These are phyloP conservation scores for Nephrotoma flavescens DNA, from an alignment of 2,888 invertebrate genomes.

Conservation along the genomic window DNA sequence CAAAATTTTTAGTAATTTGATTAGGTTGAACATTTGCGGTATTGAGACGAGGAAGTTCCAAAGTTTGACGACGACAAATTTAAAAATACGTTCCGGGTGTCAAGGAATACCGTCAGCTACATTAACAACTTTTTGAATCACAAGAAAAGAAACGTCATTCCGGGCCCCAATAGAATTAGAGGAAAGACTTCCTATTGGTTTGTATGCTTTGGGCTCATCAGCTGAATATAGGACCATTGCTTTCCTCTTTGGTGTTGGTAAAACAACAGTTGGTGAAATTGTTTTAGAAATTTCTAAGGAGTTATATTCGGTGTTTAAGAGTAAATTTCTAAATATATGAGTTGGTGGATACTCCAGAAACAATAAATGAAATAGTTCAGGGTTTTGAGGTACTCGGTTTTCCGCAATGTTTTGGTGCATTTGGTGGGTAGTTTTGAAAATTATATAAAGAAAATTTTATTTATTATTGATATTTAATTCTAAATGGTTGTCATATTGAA, in stretches of 20 bases:
- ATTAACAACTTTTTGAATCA: neutral
- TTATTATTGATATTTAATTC: neutral
- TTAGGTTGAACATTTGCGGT: no score
- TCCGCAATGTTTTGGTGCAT: neutral
- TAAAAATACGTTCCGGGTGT: neutral
- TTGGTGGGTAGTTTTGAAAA: neutral
- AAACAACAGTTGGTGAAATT: neutral
- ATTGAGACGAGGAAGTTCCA: no score
- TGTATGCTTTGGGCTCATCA: no score
- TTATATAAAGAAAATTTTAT: neutral
- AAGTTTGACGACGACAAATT: no score
- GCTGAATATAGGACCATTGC: neutral
- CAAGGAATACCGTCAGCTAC: neutral
- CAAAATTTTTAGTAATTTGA: no score
- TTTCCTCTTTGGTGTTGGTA: neutral
- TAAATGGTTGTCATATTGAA: constrained; percentile 7
- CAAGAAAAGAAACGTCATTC: neutral
- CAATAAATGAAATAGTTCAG: neutral
- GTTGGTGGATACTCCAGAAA: neutral
- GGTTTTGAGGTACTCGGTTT: neutral
- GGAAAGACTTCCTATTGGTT: no score
- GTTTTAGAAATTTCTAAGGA: neutral
- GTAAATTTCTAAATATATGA: neutral
- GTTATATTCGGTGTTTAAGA: neutral
- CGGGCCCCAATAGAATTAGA: neutral